A percentile compares a stretch with the other conserved stretches of the same genome.
These are phyloP conservation scores for Morphnarchus princeps DNA, from an alignment of 2,113 vertebrate species.

Conservation along the genomic window DNA sequence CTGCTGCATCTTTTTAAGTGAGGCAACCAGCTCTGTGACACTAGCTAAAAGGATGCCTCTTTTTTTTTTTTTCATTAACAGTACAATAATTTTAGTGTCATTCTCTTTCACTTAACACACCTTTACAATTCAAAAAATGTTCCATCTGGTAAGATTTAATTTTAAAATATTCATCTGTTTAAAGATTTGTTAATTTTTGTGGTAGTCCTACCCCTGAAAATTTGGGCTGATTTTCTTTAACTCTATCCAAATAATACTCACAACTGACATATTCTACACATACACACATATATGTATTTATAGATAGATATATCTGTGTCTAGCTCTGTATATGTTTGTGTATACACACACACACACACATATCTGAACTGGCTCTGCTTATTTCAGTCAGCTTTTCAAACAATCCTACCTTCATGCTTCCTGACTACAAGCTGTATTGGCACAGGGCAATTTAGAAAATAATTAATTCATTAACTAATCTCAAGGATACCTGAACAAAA, in stretches of 20 bases:
- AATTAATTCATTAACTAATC: conserved; percentile 58
- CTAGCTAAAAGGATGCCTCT: background rate
- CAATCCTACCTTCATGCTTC: background rate
- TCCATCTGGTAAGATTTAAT: background rate
- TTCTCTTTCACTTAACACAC: background rate
- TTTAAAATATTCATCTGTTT: background rate
- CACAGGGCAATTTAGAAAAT: conserved; percentile 46
- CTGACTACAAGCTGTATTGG: conserved; percentile 5
- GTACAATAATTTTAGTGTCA: background rate
- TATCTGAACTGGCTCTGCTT: background rate
- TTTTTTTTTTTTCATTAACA: background rate
- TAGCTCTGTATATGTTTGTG: background rate
- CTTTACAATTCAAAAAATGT: background rate
- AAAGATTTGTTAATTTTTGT: background rate
- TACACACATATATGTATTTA: background rate
- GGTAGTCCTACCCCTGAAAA: background rate
- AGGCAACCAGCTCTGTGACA: background rate
- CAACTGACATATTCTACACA: background rate
- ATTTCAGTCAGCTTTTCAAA: background rate
- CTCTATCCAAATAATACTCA: background rate
- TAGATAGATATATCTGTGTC: background rate
- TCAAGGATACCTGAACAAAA: conserved; percentile 54
- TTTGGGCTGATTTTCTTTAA: background rate
- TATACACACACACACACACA: background rate
- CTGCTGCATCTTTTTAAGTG: background rate